Evolutionary conservation across 2,797 vertebrate genomes (phyloP).

Genomic region (Gouania willdenowi): DNA sequence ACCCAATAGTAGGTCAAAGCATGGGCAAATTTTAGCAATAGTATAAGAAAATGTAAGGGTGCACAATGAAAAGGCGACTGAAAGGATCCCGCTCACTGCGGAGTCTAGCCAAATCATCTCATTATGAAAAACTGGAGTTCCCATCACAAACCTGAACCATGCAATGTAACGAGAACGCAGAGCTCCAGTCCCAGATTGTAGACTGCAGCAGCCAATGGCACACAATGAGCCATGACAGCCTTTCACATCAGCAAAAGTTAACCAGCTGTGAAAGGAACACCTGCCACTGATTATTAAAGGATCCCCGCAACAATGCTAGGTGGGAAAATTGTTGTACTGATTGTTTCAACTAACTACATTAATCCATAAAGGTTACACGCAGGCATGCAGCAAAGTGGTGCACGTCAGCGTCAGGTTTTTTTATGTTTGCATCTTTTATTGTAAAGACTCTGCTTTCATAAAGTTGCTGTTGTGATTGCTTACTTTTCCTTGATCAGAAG

Average conservation of each 20-base stretch:
- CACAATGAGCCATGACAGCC: slow-evolving; percentile 46
- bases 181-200: slow-evolving; percentile 6
- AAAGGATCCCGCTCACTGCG: too few species aligned
- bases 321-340: slow-evolving; percentile 39
- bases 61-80: too few species aligned
- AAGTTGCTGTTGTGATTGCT: too few species aligned
- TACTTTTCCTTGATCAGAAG: too few species aligned
- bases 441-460: too few species aligned
- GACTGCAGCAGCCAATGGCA: slow-evolving; percentile 25
- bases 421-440: too few species aligned
- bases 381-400: neutral
- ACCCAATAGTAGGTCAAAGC: too few species aligned
- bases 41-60: too few species aligned
- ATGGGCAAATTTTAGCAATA: too few species aligned
- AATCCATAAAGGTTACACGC: slow-evolving; percentile 21
- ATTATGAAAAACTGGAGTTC: too few species aligned
- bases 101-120: too few species aligned
- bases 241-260: slow-evolving; percentile 52
- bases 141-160: slow-evolving; percentile 15
- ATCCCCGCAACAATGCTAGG: slow-evolving; percentile 37
- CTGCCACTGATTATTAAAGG: slow-evolving; percentile 63
- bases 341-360: slow-evolving; percentile 46
- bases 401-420: too few species aligned
- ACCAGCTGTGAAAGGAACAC: slow-evolving; percentile 70
- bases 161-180: slow-evolving; percentile 24